phyloP scores from a whole-genome alignment of 1,140 invertebrate species.

The Drosophila navojoa region DNA sequence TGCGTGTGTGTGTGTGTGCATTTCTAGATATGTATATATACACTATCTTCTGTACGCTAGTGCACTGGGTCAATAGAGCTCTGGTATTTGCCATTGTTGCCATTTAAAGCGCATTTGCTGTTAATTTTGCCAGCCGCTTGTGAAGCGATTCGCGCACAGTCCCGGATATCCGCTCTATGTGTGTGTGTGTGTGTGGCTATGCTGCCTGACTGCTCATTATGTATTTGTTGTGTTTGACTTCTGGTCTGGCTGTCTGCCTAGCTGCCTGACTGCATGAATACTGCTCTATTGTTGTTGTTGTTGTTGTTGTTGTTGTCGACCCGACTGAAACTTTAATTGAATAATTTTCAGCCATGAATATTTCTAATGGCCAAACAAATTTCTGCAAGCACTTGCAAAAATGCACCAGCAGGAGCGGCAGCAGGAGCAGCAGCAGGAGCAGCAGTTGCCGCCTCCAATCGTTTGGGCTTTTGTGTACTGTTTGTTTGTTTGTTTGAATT shows the following conservation, averaged over 20 bases:
- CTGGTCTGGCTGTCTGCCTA: constrained; percentile 36
- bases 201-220: constrained; percentile 70
- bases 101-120: constrained; percentile 79
- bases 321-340: constrained; percentile 70
- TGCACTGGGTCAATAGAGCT: constrained; percentile 74
- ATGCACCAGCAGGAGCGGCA: constrained; percentile 33
- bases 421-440: not conserved
- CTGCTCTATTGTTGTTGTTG: constrained; percentile 5
- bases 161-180: constrained; percentile 63
- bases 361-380: constrained; percentile 81
- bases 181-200: constrained; percentile 14
- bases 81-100: constrained; percentile 75
- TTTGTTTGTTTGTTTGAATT: constrained; percentile 55
- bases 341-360: constrained; percentile 79
- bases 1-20: not conserved
- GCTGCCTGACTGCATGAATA: not conserved
- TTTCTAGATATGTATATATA: not conserved
- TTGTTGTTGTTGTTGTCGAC: constrained; percentile 16
- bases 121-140: constrained; percentile 78
- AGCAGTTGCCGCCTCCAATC: constrained; percentile 40
- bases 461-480: constrained; percentile 56
- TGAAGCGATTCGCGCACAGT: constrained; percentile 70
- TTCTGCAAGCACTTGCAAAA: constrained; percentile 76
- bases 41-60: constrained; percentile 11
- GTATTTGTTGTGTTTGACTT: constrained; percentile 71